Conservation (phyloP, 2,113 vertebrate species). For the Pseudonaja textilis region DNA sequence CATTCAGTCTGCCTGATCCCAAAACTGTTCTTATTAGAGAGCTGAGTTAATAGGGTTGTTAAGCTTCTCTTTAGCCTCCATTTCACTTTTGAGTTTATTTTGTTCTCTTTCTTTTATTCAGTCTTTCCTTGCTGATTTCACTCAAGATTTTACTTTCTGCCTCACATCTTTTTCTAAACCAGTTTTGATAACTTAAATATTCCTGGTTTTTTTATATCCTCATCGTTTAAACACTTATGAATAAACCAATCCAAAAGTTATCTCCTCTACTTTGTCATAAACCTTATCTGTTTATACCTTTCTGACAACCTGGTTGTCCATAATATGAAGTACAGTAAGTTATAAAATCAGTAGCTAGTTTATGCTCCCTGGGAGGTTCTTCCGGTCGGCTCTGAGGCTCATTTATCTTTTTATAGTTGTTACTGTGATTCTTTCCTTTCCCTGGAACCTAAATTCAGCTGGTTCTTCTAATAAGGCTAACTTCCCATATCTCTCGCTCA, state of each 20-base stretch:
- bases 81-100: not conserved
- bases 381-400: not conserved
- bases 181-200: not conserved
- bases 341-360: not conserved
- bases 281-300: not conserved
- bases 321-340: not conserved
- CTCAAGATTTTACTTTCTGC: not conserved
- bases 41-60: not conserved
- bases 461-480: not conserved
- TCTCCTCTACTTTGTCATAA: not conserved
- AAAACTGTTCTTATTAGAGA: not conserved
- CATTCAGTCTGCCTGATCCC: not conserved
- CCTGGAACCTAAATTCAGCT: not conserved
- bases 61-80: not conserved
- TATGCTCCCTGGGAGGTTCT: not conserved
- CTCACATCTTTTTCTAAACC: not conserved
- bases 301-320: not conserved
- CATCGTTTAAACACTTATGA: not conserved
- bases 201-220: not conserved
- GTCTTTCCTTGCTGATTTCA: not conserved
- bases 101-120: not conserved
- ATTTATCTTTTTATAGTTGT: not conserved
- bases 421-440: not conserved
- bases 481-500: not conserved
- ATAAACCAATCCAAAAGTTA: not conserved